phyloP scores from a whole-genome alignment of 2,113 vertebrate genomes.

The Salminus brasiliensis region DNA sequence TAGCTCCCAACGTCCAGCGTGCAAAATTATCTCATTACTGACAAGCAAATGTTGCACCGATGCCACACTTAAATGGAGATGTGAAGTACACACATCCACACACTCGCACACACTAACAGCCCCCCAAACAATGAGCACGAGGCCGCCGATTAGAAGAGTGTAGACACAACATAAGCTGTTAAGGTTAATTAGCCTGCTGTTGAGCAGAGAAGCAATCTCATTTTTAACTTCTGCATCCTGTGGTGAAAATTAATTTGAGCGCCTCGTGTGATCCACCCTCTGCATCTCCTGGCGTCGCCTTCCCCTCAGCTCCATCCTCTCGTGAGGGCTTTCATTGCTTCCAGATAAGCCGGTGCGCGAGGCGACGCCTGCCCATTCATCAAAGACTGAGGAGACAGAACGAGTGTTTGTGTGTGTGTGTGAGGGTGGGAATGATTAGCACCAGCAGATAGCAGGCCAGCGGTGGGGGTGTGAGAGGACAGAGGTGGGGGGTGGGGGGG shows the following conservation, averaged over 20 bases:
- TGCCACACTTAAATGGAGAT: constrained; percentile 10
- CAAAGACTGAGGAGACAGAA: constrained; percentile 32
- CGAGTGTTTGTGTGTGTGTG: constrained; percentile 50
- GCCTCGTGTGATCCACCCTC: constrained; percentile 4
- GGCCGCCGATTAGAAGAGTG: constrained; percentile 30
- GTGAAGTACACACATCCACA: background rate
- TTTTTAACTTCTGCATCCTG: constrained; percentile 52
- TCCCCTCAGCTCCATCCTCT: constrained; percentile 4
- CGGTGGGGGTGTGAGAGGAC: constrained; percentile 36
- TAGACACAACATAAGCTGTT: constrained; percentile 49
- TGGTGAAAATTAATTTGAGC: constrained; percentile 63
- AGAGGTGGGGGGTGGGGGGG: background rate
- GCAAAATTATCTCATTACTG: constrained; percentile 17
- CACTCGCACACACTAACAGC: background rate
- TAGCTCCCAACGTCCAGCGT: constrained; percentile 7
- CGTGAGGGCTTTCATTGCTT: constrained; percentile 51
- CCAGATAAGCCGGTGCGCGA: constrained; percentile 45
- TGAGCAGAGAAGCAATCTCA: constrained; percentile 35
- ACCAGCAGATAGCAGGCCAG: constrained; percentile 20
- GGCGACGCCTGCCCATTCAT: constrained; percentile 53
- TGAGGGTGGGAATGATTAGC: constrained; percentile 56
- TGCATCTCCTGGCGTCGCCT: background rate
- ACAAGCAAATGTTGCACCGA: constrained; percentile 12
- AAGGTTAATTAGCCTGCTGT: constrained; percentile 65
- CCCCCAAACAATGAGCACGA: constrained; percentile 32